Evolutionary conservation across 2,113 vertebrate genomes (phyloP).

Genomic region (Petroica traversi): DNA sequence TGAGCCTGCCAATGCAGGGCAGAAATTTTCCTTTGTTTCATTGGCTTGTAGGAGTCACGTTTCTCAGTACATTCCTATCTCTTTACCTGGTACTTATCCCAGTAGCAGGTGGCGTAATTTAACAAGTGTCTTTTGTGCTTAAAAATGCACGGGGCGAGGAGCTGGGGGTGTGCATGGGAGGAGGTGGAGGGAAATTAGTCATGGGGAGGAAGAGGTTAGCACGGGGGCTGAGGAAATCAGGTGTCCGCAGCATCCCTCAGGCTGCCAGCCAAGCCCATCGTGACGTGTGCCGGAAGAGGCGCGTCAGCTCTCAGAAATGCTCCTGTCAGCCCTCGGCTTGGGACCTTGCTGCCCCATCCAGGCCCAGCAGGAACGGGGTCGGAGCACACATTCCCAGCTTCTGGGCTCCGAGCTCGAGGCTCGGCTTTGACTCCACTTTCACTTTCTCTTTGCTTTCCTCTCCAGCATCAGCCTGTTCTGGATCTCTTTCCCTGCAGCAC

Average conservation of each 20-base stretch:
- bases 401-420: background rate
- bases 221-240: background rate
- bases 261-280: background rate
- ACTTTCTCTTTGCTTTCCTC: conserved; percentile 14
- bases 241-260: background rate
- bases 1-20: background rate
- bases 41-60: background rate
- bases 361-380: background rate
- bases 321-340: background rate
- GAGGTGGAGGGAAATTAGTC: conserved; percentile 42
- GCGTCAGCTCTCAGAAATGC: background rate
- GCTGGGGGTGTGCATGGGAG: background rate
- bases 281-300: background rate
- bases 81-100: background rate
- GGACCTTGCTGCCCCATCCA: background rate
- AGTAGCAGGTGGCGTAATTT: background rate
- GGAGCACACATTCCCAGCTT: background rate
- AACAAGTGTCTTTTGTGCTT: background rate
- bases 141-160: background rate
- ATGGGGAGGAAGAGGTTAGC: conserved; percentile 42
- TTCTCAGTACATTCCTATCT: background rate
- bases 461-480: background rate
- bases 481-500: background rate
- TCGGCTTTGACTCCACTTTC: background rate
- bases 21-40: background rate